These are phyloP conservation scores for Peromyscus melanophrys DNA, from an alignment of 2,797 vertebrate genomes.

Conservation along the genomic window DNA sequence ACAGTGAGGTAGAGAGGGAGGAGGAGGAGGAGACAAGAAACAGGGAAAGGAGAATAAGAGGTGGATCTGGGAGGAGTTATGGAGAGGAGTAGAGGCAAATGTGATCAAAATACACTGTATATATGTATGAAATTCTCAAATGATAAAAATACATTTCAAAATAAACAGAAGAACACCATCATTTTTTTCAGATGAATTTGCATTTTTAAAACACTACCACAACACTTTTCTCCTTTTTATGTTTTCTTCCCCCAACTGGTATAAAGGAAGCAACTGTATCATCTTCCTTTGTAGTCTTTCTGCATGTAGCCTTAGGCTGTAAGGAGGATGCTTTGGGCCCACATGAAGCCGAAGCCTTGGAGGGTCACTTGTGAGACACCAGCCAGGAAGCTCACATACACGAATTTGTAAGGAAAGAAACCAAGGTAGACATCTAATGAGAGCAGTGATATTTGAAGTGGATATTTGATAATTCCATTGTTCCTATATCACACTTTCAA, in stretches of 20 bases:
- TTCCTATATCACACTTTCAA: not conserved
- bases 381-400: conserved; percentile 49
- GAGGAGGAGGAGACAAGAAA: too few relatives aligned
- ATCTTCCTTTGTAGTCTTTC: conserved; percentile 1
- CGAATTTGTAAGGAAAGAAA: not conserved
- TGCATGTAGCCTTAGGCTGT: not conserved
- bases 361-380: conserved; percentile 61
- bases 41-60: too few relatives aligned
- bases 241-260: not conserved
- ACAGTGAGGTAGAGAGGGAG: too few relatives aligned
- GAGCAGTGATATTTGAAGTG: not conserved
- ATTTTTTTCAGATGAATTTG: conserved; percentile 35
- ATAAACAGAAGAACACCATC: not conserved
- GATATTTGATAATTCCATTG: not conserved
- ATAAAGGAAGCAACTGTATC: conserved; percentile 50
- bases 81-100: too few relatives aligned
- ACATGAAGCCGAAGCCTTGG: conserved; percentile 17
- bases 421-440: not conserved
- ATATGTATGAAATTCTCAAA: too few relatives aligned
- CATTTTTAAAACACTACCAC: conserved; percentile 9
- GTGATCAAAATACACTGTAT: too few relatives aligned
- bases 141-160: too few relatives aligned
- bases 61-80: too few relatives aligned
- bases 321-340: conserved; percentile 61
- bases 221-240: conserved; percentile 27